Conservation (phyloP, 2,888 invertebrate genomes). For the Carterocephalus palaemon region DNA sequence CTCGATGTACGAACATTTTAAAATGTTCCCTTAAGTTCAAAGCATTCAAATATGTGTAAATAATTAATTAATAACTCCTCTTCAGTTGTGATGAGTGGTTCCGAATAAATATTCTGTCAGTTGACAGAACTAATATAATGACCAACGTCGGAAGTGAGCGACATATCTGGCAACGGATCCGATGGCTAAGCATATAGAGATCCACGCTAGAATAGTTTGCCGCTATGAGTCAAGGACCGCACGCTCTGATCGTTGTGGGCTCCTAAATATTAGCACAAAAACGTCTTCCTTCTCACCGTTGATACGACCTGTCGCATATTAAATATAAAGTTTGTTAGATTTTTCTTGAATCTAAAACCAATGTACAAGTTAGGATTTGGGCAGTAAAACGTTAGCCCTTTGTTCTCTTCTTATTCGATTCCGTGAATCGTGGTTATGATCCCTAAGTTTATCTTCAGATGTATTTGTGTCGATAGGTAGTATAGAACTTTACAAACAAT, state of each 20-base stretch:
- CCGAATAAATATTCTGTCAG: conserved; percentile 39
- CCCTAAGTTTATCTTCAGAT: conserved; percentile 76
- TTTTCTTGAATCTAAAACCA: conserved; percentile 71
- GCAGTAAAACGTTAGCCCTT: conserved; percentile 66
- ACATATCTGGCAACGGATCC: conserved; percentile 44
- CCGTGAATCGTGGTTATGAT: conserved; percentile 76
- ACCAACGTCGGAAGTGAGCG: conserved; percentile 51
- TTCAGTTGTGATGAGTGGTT: conserved; percentile 41
- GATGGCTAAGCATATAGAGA: conserved; percentile 43
- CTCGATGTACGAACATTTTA: conserved; percentile 32
- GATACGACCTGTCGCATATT: conserved; percentile 70
- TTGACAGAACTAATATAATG: conserved; percentile 40
- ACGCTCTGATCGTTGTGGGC: conserved; percentile 46
- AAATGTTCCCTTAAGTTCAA: conserved; percentile 21
- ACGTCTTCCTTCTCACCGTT: conserved; percentile 78
- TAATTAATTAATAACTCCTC: conserved; percentile 26
- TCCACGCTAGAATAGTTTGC: conserved; percentile 60
- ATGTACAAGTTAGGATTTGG: conserved; percentile 74
- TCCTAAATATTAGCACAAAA: conserved; percentile 72
- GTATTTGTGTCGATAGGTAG: conserved; percentile 77
- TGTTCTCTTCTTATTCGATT: conserved; percentile 75
- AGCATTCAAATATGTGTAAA: conserved; percentile 20
- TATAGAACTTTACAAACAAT: conserved; percentile 79
- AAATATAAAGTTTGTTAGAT: conserved; percentile 72
- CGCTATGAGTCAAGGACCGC: conserved; percentile 47